Conservation (phyloP, 2,113 vertebrate species). For the Centrocercus urophasianus region DNA sequence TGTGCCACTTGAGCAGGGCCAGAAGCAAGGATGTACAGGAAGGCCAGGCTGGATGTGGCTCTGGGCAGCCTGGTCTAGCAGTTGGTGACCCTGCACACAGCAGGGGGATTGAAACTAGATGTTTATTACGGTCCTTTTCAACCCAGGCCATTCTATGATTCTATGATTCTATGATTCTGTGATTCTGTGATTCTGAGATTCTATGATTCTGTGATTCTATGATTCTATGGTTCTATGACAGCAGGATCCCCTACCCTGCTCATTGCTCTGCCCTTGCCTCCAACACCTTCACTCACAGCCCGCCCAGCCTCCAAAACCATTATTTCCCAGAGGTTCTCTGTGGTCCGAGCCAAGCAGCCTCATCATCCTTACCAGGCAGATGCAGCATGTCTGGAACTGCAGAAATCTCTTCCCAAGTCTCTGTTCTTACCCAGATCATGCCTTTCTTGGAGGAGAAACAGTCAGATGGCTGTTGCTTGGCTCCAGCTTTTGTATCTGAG, state of each 20-base stretch:
- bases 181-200: too few species aligned
- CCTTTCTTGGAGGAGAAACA: not conserved
- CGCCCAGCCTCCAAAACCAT: not conserved
- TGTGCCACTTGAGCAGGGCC: not conserved
- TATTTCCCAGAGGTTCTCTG: not conserved
- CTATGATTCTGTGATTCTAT: too few species aligned
- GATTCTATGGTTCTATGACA: not conserved
- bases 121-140: too few species aligned
- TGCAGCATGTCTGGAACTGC: not conserved
- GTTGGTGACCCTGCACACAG: too few species aligned
- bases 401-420: not conserved
- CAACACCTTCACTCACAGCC: not conserved
- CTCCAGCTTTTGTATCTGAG: not conserved
- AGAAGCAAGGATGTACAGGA: not conserved
- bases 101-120: too few species aligned
- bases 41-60: too few species aligned
- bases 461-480: not conserved
- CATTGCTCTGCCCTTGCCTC: not conserved
- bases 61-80: too few species aligned
- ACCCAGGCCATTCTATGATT: too few species aligned
- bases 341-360: accelerated
- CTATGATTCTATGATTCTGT: too few species aligned
- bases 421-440: not conserved
- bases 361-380: not conserved
- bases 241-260: not conserved